Percentiles rank a stretch among this genome's conserved stretches.
phyloP scores from a whole-genome alignment of 2,888 invertebrate genomes.

The Tenthredo scrophulariae region DNA sequence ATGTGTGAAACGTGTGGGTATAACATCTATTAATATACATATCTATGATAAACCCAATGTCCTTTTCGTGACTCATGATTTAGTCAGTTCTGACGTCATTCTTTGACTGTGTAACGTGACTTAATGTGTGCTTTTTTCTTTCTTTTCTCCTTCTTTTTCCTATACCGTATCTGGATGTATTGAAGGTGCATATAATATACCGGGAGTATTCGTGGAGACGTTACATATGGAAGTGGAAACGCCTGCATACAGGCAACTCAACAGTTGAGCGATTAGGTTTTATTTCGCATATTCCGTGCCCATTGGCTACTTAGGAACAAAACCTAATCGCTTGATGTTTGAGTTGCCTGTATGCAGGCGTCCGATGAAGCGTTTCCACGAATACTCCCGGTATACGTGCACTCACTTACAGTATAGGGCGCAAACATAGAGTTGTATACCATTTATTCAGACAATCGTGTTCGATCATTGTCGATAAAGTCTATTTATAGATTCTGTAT shows the following conservation, averaged over 20 bases:
- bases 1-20: background rate
- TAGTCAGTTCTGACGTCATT: conserved; percentile 18
- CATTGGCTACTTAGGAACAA: no score
- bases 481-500: background rate
- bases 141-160: background rate
- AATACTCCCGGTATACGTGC: no score
- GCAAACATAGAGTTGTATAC: background rate
- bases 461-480: background rate
- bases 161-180: background rate
- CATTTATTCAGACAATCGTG: background rate
- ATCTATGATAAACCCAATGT: background rate
- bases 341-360: no score
- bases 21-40: background rate
- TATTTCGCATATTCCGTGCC: no score
- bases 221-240: no score
- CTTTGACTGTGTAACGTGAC: conserved; percentile 24
- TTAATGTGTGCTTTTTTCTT: conserved; percentile 60
- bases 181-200: no score
- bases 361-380: no score
- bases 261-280: no score
- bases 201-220: no score
- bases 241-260: no score
- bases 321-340: no score
- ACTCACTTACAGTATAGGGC: background rate
- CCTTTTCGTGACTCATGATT: conserved; percentile 26